Evolutionary conservation across 2,888 invertebrate genomes (phyloP).

Genomic region (Drosophila kanekoi): DNA sequence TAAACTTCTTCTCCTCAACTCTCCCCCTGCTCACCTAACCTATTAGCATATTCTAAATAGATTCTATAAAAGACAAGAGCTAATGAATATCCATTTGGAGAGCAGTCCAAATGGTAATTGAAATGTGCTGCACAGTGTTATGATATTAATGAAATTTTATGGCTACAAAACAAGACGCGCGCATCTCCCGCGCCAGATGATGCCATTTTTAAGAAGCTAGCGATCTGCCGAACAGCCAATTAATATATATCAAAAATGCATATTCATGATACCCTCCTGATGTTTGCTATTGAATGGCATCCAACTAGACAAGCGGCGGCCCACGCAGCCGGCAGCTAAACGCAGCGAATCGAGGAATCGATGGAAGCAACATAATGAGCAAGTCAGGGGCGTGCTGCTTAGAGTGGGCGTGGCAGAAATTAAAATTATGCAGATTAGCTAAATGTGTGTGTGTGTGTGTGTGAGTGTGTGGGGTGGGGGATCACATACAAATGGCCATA

Average conservation of each 20-base stretch:
- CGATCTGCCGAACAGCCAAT: constrained; percentile 71
- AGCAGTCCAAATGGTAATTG: constrained; percentile 7
- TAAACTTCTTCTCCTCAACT: background rate
- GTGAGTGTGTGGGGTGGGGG: background rate
- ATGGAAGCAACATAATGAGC: constrained; percentile 13
- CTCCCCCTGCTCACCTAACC: background rate
- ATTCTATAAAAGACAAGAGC: background rate
- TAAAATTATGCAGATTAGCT: constrained; percentile 68
- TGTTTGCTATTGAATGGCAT: constrained; percentile 20
- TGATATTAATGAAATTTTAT: constrained; percentile 58
- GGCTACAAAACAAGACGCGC: constrained; percentile 50
- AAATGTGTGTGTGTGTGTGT: constrained; percentile 4
- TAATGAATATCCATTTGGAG: constrained; percentile 5
- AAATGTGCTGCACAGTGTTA: constrained; percentile 45
- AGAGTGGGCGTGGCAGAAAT: constrained; percentile 62
- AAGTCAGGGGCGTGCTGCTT: constrained; percentile 10
- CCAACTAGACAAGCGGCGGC: constrained; percentile 12
- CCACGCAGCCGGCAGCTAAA: constrained; percentile 41
- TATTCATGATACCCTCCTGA: constrained; percentile 64
- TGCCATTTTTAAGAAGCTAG: constrained; percentile 70
- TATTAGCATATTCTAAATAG: background rate
- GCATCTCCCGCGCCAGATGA: constrained; percentile 24
- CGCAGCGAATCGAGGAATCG: constrained; percentile 13
- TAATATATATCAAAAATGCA: constrained; percentile 69
- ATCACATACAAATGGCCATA: constrained; percentile 48